Conservation (phyloP, 2,113 vertebrate species). For the Sylvietta virens region DNA sequence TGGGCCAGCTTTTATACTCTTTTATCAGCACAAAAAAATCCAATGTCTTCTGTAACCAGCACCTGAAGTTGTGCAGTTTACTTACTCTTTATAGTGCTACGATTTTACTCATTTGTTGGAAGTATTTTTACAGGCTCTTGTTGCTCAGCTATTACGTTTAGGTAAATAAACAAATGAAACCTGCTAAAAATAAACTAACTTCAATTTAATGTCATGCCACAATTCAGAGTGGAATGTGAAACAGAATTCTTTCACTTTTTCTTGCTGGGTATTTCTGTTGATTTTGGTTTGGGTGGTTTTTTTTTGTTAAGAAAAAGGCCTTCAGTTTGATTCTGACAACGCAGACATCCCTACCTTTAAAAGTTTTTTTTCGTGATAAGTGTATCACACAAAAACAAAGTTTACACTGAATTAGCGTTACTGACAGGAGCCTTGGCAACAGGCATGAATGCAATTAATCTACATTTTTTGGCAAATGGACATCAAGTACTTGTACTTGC, state of each 20-base stretch:
- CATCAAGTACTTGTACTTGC: slow-evolving; percentile 20
- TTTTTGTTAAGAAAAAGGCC: neutral
- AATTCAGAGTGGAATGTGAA: neutral
- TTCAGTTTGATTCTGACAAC: neutral
- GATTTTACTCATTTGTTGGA: neutral
- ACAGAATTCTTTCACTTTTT: neutral
- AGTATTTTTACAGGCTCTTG: neutral
- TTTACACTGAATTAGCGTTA: neutral
- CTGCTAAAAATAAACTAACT: slow-evolving; percentile 42
- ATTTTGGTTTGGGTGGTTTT: neutral
- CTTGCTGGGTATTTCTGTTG: neutral
- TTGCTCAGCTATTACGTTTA: neutral
- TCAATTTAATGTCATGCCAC: neutral
- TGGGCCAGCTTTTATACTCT: neutral
- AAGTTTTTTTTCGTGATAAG: neutral
- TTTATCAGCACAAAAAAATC: neutral
- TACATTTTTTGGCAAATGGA: slow-evolving; percentile 52
- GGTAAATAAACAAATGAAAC: neutral
- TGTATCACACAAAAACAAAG: neutral
- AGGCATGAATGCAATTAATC: slow-evolving; percentile 8
- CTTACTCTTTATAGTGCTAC: neutral
- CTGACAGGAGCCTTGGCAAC: slow-evolving; percentile 8
- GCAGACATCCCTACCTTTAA: neutral
- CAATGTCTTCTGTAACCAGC: neutral
- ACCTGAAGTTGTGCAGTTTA: neutral